Conservation (phyloP, 1,140 invertebrate genomes). For the Euwallacea similis region DNA sequence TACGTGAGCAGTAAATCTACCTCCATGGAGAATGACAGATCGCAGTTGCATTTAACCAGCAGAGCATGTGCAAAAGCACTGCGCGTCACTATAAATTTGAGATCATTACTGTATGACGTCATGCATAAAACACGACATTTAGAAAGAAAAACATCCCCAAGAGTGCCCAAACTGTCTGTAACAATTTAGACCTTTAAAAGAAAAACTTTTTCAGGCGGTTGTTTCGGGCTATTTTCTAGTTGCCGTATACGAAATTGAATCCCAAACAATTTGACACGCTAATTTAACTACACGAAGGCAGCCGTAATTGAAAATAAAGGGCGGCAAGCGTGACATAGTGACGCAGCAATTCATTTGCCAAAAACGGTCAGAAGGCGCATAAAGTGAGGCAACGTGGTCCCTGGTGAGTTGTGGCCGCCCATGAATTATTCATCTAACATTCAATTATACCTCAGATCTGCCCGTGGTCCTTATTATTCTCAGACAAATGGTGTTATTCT, state of each 20-base stretch:
- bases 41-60: too few relatives aligned
- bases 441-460: conserved; percentile 49
- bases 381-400: conserved; percentile 41
- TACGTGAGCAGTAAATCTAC: too few relatives aligned
- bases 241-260: conserved; percentile 1
- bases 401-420: conserved; percentile 42
- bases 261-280: conserved; percentile 33
- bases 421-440: conserved; percentile 50
- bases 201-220: too few relatives aligned
- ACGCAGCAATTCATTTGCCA: conserved; percentile 40
- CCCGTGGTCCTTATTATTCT: conserved; percentile 31
- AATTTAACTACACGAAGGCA: conserved; percentile 35
- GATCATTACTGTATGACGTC: too few relatives aligned
- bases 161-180: too few relatives aligned
- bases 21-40: too few relatives aligned
- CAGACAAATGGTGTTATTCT: conserved; percentile 21
- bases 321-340: conserved; percentile 32
- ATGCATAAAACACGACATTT: too few relatives aligned
- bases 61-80: too few relatives aligned
- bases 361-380: conserved; percentile 35
- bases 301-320: conserved; percentile 38
- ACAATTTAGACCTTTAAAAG: too few relatives aligned
- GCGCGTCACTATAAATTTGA: too few relatives aligned
- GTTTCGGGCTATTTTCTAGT: background rate
- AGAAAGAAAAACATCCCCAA: too few relatives aligned